Evolutionary conservation across 2,888 invertebrate genomes (phyloP), one percentile per base, ranked within the genome.

Genomic region (Drosophila ustulata): DNA sequence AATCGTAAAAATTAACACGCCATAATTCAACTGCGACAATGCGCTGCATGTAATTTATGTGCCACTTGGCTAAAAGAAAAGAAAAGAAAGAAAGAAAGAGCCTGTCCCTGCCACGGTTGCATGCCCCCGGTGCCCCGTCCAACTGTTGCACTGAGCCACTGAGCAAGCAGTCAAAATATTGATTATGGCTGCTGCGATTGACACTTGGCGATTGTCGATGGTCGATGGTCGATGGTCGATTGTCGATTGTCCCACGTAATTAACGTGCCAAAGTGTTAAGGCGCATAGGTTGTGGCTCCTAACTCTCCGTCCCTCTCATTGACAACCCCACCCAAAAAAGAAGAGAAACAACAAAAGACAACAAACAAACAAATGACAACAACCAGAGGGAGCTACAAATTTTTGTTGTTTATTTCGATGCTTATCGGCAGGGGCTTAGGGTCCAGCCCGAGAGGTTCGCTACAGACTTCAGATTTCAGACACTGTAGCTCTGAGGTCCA

Each of bases 1-100:
- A 84, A 83, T 84, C 83, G 83, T 83, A 85, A 84, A 84, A 84
- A 84, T 84, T 87, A 84, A 84, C 83, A 84, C 83, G 88, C 83
- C 88, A 84, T 84, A 84, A 84, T 88, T 84, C 83, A 87, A 84
- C 82, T 75, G 88, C 88, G 88, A 83, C 83, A 83, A 83, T 83
- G 72, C 83, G 83, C 83, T 84, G 88, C 83, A 78, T 84, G 83
- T 84, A 84, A 87, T 84, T 84, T 84, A 84, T 84, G 88, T 78
- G 78, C 62, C 75, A 71, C 64, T 52, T 51, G 67, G 58, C 49
- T 37, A 61, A 73, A 59, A 43, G 32, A 32, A 55, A 59, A 43
- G 32, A 32, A 55, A 45, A 55, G 46, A 52, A 45, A 39, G 50
- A 57, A 63, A 53, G 63, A 66, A 34, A 9, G n/a, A 30, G 18